Evolutionary conservation across 2,113 vertebrate genomes (phyloP).

Genomic region (Petromus typicus): DNA sequence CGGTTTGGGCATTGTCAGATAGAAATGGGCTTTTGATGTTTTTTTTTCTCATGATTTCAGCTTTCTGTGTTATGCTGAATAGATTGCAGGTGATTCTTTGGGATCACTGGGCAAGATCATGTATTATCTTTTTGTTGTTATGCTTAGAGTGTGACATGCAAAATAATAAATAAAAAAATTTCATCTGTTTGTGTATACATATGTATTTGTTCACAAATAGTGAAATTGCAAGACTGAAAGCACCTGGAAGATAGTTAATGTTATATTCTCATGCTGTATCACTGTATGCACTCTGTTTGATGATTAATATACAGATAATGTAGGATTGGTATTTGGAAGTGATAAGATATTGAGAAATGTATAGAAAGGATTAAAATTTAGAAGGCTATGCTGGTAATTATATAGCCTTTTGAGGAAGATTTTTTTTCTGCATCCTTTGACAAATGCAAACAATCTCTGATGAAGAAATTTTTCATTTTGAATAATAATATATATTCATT

Average conservation of each 20-base stretch:
- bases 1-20: background rate
- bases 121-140: conserved; percentile 40
- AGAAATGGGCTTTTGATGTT: background rate
- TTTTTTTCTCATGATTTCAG: conserved; percentile 29
- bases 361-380: background rate
- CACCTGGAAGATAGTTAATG: background rate
- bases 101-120: background rate
- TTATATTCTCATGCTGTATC: background rate
- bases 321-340: background rate
- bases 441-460: background rate
- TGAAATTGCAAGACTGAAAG: background rate
- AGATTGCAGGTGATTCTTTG: background rate
- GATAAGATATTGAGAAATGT: background rate
- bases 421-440: background rate
- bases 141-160: background rate
- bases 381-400: background rate
- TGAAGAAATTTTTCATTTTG: background rate
- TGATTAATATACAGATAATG: background rate
- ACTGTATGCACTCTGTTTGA: background rate
- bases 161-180: conserved; percentile 36
- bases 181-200: background rate
- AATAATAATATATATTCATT: background rate
- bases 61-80: background rate
- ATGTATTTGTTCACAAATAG: conserved; percentile 19
- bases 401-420: background rate